phyloP scores from a whole-genome alignment of 2,113 vertebrate species.

The Lampris incognitus region DNA sequence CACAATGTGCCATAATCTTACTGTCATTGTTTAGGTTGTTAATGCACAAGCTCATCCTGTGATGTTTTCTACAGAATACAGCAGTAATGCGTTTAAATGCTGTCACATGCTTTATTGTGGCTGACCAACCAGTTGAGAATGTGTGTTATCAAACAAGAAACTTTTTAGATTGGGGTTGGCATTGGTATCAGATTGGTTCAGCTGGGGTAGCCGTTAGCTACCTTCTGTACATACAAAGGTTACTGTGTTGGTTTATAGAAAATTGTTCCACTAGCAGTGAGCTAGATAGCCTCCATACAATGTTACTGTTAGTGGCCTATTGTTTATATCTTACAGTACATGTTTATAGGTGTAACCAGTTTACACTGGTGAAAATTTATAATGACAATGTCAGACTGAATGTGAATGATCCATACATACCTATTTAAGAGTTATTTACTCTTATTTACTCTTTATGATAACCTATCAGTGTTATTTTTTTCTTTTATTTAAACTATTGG shows the following conservation, averaged over 20 bases:
- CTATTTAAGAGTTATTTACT: conserved; percentile 11
- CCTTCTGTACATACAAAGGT: background rate
- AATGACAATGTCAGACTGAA: conserved; percentile 15
- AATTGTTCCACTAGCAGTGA: conserved; percentile 15
- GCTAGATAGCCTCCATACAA: conserved; percentile 24
- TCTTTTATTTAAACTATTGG: conserved; percentile 36
- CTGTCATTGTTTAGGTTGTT: too few species aligned
- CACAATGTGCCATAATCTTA: background rate
- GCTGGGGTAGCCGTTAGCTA: background rate
- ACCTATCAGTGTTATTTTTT: conserved; percentile 32
- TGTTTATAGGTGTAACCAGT: conserved; percentile 20
- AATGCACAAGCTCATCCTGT: background rate
- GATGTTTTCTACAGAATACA: conserved; percentile 7
- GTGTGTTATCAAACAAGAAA: background rate
- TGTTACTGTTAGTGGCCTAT: conserved; percentile 8
- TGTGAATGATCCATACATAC: conserved; percentile 31
- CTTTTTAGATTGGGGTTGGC: background rate
- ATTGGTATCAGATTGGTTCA: background rate
- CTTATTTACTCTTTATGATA: conserved; percentile 42
- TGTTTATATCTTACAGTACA: conserved; percentile 6
- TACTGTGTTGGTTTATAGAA: background rate
- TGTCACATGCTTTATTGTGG: background rate
- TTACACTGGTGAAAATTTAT: conserved; percentile 16
- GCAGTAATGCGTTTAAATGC: background rate
- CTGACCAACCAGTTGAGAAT: background rate